Evolutionary conservation across 2,888 invertebrate genomes (phyloP).

Genomic region (Spisula solida): DNA sequence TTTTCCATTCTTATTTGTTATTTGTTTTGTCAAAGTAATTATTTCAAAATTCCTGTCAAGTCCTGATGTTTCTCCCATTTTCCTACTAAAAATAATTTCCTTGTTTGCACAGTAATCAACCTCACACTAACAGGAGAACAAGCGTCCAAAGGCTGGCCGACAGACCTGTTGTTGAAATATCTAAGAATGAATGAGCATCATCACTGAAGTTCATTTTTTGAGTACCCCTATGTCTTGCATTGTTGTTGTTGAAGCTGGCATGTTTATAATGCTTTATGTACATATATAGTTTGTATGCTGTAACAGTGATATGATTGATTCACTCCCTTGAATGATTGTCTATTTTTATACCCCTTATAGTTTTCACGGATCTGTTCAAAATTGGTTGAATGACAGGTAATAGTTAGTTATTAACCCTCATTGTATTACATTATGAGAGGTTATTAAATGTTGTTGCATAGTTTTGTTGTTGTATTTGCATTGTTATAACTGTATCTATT

Average conservation of each 20-base stretch:
- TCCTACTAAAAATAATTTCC: no score
- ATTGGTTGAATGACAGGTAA: constrained; percentile 72
- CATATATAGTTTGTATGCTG: not conserved
- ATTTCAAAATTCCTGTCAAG: no score
- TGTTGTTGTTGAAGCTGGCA: not conserved
- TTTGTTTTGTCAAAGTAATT: no score
- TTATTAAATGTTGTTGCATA: constrained; percentile 46
- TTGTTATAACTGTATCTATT: constrained; percentile 23
- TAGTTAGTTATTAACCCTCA: constrained; percentile 29
- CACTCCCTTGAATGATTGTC: constrained; percentile 41
- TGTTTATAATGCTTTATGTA: constrained; percentile 1
- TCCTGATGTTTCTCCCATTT: no score
- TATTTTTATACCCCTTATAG: constrained; percentile 59
- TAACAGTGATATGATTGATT: constrained; percentile 27
- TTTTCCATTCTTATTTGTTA: no score
- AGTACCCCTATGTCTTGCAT: no score
- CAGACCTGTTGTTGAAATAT: not conserved
- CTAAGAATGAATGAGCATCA: not conserved
- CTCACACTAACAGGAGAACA: no score
- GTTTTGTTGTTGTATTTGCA: constrained; percentile 28
- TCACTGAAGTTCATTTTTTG: no score
- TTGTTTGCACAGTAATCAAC: no score
- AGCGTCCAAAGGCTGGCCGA: no score
- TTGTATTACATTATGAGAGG: constrained; percentile 11
- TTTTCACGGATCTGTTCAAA: constrained; percentile 74